Evolutionary conservation across 2,113 vertebrate genomes (phyloP).

Genomic region (Oplegnathus fasciatus): DNA sequence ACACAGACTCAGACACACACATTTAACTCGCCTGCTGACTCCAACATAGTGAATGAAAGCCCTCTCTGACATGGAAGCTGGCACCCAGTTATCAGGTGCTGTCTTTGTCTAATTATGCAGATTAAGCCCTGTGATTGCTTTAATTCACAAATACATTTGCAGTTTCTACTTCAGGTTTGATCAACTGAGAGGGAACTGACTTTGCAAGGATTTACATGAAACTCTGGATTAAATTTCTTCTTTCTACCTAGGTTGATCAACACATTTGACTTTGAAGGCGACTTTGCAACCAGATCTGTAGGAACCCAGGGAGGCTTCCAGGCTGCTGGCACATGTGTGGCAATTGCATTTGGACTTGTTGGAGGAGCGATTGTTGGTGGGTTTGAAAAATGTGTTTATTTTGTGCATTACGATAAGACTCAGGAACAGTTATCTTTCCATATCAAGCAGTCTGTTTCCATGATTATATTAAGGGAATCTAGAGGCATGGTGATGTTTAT

Average conservation of each 20-base stretch:
- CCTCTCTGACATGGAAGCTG: not conserved
- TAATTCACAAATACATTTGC: not conserved
- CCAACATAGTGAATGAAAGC: not conserved
- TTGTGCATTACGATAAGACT: not conserved
- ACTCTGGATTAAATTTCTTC: not conserved
- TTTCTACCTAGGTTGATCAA: constrained; percentile 81
- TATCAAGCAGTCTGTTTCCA: not conserved
- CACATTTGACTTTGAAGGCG: constrained; percentile 82
- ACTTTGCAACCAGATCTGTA: constrained; percentile 50
- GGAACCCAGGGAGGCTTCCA: constrained; percentile 90
- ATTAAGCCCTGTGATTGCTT: not conserved
- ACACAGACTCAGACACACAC: not conserved
- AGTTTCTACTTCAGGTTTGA: not conserved
- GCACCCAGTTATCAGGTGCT: not conserved
- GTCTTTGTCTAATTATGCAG: not conserved
- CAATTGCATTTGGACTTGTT: constrained; percentile 89
- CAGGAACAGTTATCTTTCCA: not conserved
- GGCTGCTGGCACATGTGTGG: constrained; percentile 89
- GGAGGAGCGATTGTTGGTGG: constrained; percentile 92
- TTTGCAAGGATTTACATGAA: not conserved
- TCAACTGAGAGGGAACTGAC: not conserved
- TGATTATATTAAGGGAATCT: not conserved
- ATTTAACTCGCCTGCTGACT: not conserved
- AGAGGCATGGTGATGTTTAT: not conserved
- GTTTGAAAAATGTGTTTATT: constrained; percentile 61